Percentiles rank a stretch among this genome's conserved stretches.
Conservation (phyloP, 92 coral and sea anemone genomes). For the Zoanthus sociatus region DNA sequence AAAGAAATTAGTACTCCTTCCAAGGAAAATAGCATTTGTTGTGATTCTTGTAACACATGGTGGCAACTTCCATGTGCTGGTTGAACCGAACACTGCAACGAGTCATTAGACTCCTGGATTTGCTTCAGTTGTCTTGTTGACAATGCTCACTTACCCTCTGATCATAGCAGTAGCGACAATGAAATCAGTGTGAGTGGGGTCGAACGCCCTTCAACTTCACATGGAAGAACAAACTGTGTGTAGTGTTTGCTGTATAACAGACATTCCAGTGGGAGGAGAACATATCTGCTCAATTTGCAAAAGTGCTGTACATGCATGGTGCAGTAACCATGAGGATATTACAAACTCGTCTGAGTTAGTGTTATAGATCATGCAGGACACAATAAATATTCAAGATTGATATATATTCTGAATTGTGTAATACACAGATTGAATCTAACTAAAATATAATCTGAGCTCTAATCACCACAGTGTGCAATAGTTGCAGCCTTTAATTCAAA, state of each 20-base stretch:
- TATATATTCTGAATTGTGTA: no score
- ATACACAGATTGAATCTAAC: no score
- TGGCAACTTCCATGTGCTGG: constrained; percentile 33
- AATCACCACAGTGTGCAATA: no score
- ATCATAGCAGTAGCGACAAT: constrained; percentile 19
- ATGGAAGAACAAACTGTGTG: constrained; percentile 24
- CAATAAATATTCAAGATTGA: no score
- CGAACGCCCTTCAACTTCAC: constrained; percentile 6
- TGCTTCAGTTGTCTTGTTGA: constrained; percentile 31
- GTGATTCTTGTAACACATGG: constrained; percentile 1
- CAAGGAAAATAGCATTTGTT: background rate
- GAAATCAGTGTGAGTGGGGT: constrained; percentile 26
- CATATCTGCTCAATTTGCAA: constrained; percentile 4
- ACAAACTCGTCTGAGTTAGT: background rate
- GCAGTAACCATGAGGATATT: background rate
- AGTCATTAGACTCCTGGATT: constrained; percentile 29
- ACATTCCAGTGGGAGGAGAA: constrained; percentile 10
- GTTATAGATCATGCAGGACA: no score
- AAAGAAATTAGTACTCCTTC: background rate
- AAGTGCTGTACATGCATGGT: constrained; percentile 13
- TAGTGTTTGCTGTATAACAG: constrained; percentile 4
- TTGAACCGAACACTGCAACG: constrained; percentile 9
- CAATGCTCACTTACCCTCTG: constrained; percentile 23
- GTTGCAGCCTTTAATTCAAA: background rate
- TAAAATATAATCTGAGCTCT: no score